These are phyloP conservation scores for Sylvilagus floridanus DNA, from an alignment of 2,797 vertebrate species.

Conservation along the genomic window DNA sequence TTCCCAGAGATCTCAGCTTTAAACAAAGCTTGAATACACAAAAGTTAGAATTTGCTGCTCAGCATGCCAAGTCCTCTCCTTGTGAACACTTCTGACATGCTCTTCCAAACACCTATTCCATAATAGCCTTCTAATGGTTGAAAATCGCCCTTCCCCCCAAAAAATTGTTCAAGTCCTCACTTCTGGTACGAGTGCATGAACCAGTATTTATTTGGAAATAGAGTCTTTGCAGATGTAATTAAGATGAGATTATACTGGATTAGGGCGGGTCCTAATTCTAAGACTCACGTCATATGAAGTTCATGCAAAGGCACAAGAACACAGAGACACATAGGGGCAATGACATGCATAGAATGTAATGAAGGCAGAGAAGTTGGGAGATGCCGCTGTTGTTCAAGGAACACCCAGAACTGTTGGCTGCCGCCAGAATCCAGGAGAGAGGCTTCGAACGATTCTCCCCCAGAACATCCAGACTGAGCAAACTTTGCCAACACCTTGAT, in stretches of 20 bases:
- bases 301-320: not conserved
- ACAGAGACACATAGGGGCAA: not conserved
- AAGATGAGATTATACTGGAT: not conserved
- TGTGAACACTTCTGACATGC: not conserved
- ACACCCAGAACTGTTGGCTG: not conserved
- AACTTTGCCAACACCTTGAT: not conserved
- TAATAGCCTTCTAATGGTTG: not conserved
- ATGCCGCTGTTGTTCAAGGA: not conserved
- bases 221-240: not conserved
- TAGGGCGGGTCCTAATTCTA: not conserved
- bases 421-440: not conserved
- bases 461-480: not conserved
- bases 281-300: not conserved
- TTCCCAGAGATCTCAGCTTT: not conserved
- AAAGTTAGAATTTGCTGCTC: not conserved
- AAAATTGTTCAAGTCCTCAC: not conserved
- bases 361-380: not conserved
- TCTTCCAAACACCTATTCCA: not conserved
- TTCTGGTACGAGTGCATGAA: not conserved
- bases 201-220: not conserved
- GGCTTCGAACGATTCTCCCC: not conserved
- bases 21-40: not conserved
- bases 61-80: not conserved
- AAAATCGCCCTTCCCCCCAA: not conserved
- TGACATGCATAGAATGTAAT: no score